A percentile compares a stretch with the other conserved stretches of the same genome.
These are phyloP conservation scores for Malurus elegans DNA, from an alignment of 2,113 vertebrate species.

Conservation along the genomic window DNA sequence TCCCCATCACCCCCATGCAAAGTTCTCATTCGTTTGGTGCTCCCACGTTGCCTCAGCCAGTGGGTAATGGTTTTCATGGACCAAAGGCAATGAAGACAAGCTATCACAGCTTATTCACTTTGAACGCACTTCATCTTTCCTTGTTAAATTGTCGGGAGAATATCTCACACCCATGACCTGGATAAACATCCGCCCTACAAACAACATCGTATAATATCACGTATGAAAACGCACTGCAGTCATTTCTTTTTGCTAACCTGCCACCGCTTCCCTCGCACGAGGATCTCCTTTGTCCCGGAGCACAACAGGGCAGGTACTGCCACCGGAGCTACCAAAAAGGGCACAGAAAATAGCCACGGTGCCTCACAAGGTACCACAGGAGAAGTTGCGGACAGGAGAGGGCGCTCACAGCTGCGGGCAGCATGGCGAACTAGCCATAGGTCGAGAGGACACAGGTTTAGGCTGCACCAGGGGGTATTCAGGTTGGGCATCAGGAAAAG, in stretches of 20 bases:
- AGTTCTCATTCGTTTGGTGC: not conserved
- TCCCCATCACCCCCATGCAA: too few relatives aligned
- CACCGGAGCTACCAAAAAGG: not conserved
- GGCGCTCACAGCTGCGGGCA: accelerated
- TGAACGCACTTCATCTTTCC: accelerated
- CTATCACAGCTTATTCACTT: not conserved
- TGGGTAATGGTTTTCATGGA: accelerated
- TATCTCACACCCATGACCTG: not conserved
- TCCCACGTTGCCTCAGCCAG: accelerated
- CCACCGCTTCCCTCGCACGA: accelerated
- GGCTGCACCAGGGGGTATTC: accelerated
- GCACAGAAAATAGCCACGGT: accelerated
- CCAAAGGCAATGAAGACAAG: not conserved
- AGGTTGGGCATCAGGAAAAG: not conserved
- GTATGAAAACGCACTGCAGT: accelerated
- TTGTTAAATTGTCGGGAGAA: accelerated
- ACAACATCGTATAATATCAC: not conserved
- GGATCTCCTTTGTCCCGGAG: too few relatives aligned
- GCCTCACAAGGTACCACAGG: not conserved
- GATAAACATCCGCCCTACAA: not conserved
- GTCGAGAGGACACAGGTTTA: too few relatives aligned
- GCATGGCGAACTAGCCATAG: accelerated
- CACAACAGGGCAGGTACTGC: accelerated
- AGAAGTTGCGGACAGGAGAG: accelerated
- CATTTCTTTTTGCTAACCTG: accelerated